Percentiles rank a stretch among this genome's conserved stretches.
phyloP scores from a whole-genome alignment of 1,140 invertebrate species.

The Fragariocoptes setiger region DNA sequence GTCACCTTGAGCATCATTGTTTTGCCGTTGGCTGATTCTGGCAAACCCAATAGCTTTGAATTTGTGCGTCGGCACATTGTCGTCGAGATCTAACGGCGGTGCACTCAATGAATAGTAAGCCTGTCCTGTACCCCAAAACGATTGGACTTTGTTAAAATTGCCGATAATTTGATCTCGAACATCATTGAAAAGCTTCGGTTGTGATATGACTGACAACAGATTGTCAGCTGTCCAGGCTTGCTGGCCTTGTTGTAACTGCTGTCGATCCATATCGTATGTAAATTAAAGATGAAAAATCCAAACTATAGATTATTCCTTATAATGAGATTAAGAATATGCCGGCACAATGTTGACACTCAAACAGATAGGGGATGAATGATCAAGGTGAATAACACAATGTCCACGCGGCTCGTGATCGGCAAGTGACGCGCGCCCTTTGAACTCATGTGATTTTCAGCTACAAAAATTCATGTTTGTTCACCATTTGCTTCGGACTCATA shows the following conservation, averaged over 20 bases:
- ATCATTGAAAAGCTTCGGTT: constrained; percentile 11
- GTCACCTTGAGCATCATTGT: neutral
- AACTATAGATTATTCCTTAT: too few relatives aligned
- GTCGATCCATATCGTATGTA: too few relatives aligned
- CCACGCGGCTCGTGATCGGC: too few relatives aligned
- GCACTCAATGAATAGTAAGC: constrained; percentile 36
- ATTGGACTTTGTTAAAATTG: constrained; percentile 17
- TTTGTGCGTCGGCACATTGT: constrained; percentile 6
- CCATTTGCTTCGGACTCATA: too few relatives aligned
- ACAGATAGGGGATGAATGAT: too few relatives aligned
- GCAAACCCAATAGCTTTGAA: constrained; percentile 9
- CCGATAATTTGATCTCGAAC: constrained; percentile 10
- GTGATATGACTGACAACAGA: constrained; percentile 2
- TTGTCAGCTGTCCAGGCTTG: neutral
- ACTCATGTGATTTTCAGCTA: too few relatives aligned
- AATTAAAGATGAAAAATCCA: too few relatives aligned
- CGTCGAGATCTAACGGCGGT: constrained; percentile 37
- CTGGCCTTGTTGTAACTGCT: neutral
- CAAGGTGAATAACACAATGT: too few relatives aligned
- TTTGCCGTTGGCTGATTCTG: constrained; percentile 1
- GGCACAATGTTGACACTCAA: too few relatives aligned
- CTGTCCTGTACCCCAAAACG: constrained; percentile 57
- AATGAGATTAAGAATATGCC: too few relatives aligned
- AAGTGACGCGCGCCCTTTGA: too few relatives aligned
- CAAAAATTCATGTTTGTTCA: too few relatives aligned